Percentiles rank a stretch among this genome's conserved stretches.
These are phyloP conservation scores for Burhinus bistriatus DNA, from an alignment of 2,113 vertebrate genomes.

Conservation along the genomic window DNA sequence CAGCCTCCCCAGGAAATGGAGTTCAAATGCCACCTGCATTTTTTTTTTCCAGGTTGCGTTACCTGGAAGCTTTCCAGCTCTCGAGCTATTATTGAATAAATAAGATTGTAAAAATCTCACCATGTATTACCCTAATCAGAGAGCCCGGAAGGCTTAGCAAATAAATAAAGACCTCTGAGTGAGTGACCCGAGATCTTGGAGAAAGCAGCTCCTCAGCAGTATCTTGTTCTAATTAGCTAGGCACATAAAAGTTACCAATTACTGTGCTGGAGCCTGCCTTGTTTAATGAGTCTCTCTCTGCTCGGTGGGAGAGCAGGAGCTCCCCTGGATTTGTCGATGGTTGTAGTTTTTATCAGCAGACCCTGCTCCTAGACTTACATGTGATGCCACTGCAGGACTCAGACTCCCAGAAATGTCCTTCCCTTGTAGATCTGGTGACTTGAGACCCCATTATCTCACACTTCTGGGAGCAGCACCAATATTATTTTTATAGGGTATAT, in stretches of 20 bases:
- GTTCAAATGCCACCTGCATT: background rate
- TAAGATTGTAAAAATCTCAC: conserved; percentile 69
- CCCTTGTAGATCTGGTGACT: background rate
- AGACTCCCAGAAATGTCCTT: background rate
- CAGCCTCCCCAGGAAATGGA: background rate
- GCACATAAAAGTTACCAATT: conserved; percentile 58
- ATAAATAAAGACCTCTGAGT: conserved; percentile 61
- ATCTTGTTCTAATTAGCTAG: conserved; percentile 55
- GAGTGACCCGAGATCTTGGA: conserved; percentile 45
- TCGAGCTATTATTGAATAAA: conserved; percentile 48
- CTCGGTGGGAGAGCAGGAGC: conserved; percentile 21
- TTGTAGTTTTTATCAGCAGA: conserved; percentile 18
- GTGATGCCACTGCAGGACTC: background rate
- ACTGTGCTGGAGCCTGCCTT: conserved; percentile 5
- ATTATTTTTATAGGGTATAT: background rate
- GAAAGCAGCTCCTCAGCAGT: conserved; percentile 58
- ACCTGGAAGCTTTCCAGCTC: conserved; percentile 54
- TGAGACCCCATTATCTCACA: background rate
- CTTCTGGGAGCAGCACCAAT: background rate
- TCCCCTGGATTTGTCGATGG: background rate
- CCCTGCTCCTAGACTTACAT: background rate
- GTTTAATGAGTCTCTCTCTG: conserved; percentile 41
- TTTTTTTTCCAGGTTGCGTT: background rate
- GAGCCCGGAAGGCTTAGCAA: conserved; percentile 62
- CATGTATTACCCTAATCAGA: conserved; percentile 59